Percentiles rank a stretch among this genome's conserved stretches.
phyloP scores from a whole-genome alignment of 2,797 vertebrate species.

The Heliangelus exortis region DNA sequence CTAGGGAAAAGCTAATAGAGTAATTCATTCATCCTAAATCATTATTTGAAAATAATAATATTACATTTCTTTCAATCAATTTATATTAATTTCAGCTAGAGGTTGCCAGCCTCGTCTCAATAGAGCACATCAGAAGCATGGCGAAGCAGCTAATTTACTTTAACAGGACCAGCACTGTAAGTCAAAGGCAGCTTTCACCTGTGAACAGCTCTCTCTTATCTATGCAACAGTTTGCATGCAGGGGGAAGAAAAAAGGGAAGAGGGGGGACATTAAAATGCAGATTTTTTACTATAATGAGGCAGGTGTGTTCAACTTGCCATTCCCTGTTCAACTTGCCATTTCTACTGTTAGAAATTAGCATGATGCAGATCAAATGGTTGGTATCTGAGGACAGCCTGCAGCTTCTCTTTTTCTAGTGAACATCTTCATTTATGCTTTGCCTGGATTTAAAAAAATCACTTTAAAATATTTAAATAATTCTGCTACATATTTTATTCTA shows the following conservation, averaged over 20 bases:
- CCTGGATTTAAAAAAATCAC: not conserved
- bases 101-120: constrained; percentile 81
- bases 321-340: not conserved
- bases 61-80: not conserved
- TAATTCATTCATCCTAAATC: not conserved
- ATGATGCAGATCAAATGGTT: not conserved
- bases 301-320: not conserved
- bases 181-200: constrained; percentile 29
- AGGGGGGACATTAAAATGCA: not conserved
- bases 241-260: not conserved
- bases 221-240: not conserved
- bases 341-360: not conserved
- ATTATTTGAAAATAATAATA: not conserved
- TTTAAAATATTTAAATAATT: not conserved
- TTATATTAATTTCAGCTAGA: constrained; percentile 81
- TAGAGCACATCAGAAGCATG: constrained; percentile 78
- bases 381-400: not conserved
- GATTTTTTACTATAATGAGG: not conserved
- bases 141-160: constrained; percentile 88
- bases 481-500: not conserved
- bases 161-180: constrained; percentile 81
- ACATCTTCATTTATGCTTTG: not conserved
- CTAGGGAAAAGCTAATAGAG: not conserved
- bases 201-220: not conserved
- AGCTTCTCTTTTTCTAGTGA: not conserved